Base-by-base conservation (phyloP, 2,888 invertebrate genomes). In the Ectropis crepuscularia region DNA sequence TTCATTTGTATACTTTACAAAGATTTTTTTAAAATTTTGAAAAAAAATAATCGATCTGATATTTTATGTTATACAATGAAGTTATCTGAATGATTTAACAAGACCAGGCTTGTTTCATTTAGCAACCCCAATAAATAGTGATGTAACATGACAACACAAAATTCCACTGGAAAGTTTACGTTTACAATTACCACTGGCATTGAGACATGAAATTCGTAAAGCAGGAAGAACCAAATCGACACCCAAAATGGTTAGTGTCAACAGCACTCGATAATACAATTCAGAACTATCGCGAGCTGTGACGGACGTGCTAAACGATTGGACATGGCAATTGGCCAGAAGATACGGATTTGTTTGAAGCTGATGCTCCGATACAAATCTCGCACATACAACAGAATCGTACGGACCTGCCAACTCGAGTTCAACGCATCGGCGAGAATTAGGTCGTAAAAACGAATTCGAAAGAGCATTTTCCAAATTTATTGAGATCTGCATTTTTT, bases 181-280 rank as follows among this genome's bases (percentile, higher is more conserved):
- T 11, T 55, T 47, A 41, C 61, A 59, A 68, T 61, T 59, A 68
- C 57, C 68, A 51, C 74, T 82, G 83, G 72, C 86, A 85, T 86
- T 86, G 85, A 86, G 78, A 82, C 81, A 72, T 76, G 79, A 82
- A 81, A 84, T 85, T 72, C 63, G 61, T 80, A 68, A 73, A 69
- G 69, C 77, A 81, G 69, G 73, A 75, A 75, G 72, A 74, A 71
- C 73, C 75, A 74, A 54, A 53, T 58, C 65, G 76, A 77, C 77
- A 79, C 51, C 54, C 51, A 51, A 69, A 72, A 70, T 63, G 63
- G 58, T 39, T 59, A 57, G 70, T 69, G 77, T 76, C 79, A 78
- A 79, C 71, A 78, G 11, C 36, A 61, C 47, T 63, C 61, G 48
- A 48, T 63, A 65, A 57, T 48, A 58, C 47, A 63, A 58, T 53